Base-by-base conservation (phyloP, 2,113 vertebrate genomes). In the Aramus guarauna region DNA sequence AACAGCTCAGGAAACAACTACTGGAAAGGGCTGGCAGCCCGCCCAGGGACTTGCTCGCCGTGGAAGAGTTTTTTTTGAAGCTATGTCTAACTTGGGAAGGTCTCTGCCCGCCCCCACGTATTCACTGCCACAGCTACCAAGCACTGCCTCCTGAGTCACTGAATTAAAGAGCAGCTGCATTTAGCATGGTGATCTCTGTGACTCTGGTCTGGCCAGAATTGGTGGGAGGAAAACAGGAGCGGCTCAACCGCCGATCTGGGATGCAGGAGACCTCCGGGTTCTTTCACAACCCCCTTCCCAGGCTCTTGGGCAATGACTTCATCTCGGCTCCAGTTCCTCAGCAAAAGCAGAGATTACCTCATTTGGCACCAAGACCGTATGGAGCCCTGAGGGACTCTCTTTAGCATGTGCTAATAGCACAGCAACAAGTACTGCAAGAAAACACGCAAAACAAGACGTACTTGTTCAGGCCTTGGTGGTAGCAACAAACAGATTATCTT, bases 281-380 rank as follows among this genome's bases (percentile, higher is more conserved):
- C 63, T 91, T 92, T 77, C 32, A 62, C 59, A 94, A 34, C 8
- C 39, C 32, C 43, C 21, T 88, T 36, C 45, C 77, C 1, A 0
- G 27, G 48, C 48, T 90, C 37, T 80, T 73, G 24, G 45, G 83
- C 83, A 77, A 86, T 77, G 67, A 88, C 50, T 92, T 95, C 45
- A 80, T 59, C 30, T 88, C 4, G 2, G 80, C 59, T 81, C 23
- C 29, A 43, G 74, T 21, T 90, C 67, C 67, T 66, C 45, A 0
- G 3, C 58, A 85, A 83, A 76, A 88, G 58, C 67, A 94, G 75
- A 50, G 77, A 66, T 87, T 9, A 63, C 68, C 55, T 96, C 79
- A 86, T 55, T 74, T 80, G 63, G 91, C 91, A 92, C 64, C 12
- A 26, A 30, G 85, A 24, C 12, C 3, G 0, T 2, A 12, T 6